Conservation (phyloP, 1,140 invertebrate genomes). For the Cardiocondyla obscurior region DNA sequence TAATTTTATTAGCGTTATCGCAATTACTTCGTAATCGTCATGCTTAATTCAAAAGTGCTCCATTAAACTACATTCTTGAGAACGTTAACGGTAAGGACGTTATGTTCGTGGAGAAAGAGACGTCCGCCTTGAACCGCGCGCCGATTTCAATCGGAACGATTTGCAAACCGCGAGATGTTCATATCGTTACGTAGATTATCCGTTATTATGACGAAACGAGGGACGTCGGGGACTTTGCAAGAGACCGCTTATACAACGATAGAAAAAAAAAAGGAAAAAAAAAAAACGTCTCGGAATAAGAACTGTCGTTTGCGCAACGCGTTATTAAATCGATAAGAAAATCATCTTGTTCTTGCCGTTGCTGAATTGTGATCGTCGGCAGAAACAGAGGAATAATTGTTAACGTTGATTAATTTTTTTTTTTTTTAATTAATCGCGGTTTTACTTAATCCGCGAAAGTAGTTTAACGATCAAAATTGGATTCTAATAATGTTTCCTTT, state of each 20-base stretch:
- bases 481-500: too few relatives aligned
- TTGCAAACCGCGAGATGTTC: conserved; percentile 49
- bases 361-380: conserved; percentile 4
- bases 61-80: not conserved
- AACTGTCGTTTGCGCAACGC: conserved; percentile 43
- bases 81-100: not conserved
- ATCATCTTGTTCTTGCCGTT: conserved; percentile 5
- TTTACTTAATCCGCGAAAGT: too few relatives aligned
- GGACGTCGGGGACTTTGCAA: conserved; percentile 19
- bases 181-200: conserved; percentile 21
- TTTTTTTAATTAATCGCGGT: too few relatives aligned
- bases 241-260: not conserved
- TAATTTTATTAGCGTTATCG: not conserved
- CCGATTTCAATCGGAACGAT: conserved; percentile 46
- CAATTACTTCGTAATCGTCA: not conserved
- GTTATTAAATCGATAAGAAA: conserved; percentile 48
- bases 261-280: conserved; percentile 41
- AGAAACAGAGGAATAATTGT: not conserved
- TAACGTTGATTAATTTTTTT: too few relatives aligned
- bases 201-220: conserved; percentile 42
- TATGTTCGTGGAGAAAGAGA: conserved; percentile 48
- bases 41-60: not conserved
- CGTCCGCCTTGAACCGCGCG: conserved; percentile 56
- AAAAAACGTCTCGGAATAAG: conserved; percentile 57
- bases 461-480: too few relatives aligned